A percentile compares a stretch with the other conserved stretches of the same genome.
Evolutionary conservation across 2,888 invertebrate genomes (phyloP).

Genomic region (Melanophora roralis): DNA sequence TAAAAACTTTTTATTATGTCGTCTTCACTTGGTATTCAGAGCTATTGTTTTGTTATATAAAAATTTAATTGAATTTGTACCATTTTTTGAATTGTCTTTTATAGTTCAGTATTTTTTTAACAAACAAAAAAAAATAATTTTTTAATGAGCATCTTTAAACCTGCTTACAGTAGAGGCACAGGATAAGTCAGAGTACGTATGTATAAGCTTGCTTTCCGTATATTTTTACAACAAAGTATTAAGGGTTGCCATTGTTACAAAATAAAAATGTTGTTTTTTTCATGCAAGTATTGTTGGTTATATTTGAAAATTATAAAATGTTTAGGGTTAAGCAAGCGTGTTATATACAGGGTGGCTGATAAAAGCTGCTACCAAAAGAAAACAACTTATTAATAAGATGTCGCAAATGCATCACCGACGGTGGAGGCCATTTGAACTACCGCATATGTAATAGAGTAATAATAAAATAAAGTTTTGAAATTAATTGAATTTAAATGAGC

Average conservation of each 20-base stretch:
- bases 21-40: not conserved
- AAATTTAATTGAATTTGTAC: conserved; percentile 40
- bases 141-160: not conserved
- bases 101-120: not conserved
- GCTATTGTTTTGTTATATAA: not conserved
- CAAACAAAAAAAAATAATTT: not conserved
- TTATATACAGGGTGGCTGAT: too few species aligned
- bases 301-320: too few species aligned
- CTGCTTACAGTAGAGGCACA: not conserved
- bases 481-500: too few species aligned
- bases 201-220: not conserved
- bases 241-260: too few species aligned
- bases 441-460: too few species aligned
- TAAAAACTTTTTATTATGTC: conserved; percentile 21
- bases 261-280: too few species aligned
- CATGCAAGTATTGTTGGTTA: not conserved
- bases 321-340: too few species aligned
- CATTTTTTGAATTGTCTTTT: conserved; percentile 1
- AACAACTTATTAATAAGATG: too few species aligned
- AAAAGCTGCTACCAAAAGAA: too few species aligned
- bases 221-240: not conserved
- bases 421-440: too few species aligned
- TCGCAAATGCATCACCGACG: too few species aligned
- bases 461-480: too few species aligned
- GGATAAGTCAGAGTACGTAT: not conserved